Percentiles rank a stretch among this genome's conserved stretches.
These are phyloP conservation scores for Urechis unicinctus DNA, from an alignment of 2,888 invertebrate genomes.

Conservation along the genomic window DNA sequence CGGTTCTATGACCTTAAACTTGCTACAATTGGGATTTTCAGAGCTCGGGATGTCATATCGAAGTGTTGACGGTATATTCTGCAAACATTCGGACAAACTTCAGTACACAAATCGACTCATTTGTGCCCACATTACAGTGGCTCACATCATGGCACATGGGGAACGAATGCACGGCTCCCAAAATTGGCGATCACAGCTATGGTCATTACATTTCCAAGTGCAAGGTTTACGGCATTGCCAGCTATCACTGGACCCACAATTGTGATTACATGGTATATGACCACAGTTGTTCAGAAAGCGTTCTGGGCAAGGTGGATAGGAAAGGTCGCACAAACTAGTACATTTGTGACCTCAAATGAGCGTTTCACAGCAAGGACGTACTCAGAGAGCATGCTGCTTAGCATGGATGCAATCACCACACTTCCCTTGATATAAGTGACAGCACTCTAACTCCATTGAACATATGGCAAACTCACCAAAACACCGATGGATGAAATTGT, in stretches of 20 bases:
- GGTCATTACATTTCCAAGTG: constrained; percentile 38
- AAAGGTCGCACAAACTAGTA: not conserved
- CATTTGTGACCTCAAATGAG: not conserved
- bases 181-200: constrained; percentile 27
- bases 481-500: too few species aligned
- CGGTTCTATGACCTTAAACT: not conserved
- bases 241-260: constrained; percentile 39
- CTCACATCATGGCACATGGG: constrained; percentile 43
- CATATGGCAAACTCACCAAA: too few species aligned
- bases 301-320: constrained; percentile 46
- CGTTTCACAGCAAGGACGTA: not conserved
- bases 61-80: constrained; percentile 52
- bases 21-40: too few species aligned
- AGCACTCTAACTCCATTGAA: constrained; percentile 22
- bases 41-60: constrained; percentile 39
- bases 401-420: not conserved
- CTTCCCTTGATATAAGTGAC: constrained; percentile 33
- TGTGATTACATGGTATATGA: constrained; percentile 34
- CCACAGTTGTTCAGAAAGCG: constrained; percentile 43
- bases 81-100: constrained; percentile 62
- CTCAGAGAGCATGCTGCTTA: not conserved
- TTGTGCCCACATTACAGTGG: constrained; percentile 56
- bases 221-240: constrained; percentile 45
- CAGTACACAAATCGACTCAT: constrained; percentile 67
- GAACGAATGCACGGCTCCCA: constrained; percentile 49